These are phyloP conservation scores for Scrobipalpa atriplicella DNA, from an alignment of 2,888 invertebrate species.

Conservation along the genomic window DNA sequence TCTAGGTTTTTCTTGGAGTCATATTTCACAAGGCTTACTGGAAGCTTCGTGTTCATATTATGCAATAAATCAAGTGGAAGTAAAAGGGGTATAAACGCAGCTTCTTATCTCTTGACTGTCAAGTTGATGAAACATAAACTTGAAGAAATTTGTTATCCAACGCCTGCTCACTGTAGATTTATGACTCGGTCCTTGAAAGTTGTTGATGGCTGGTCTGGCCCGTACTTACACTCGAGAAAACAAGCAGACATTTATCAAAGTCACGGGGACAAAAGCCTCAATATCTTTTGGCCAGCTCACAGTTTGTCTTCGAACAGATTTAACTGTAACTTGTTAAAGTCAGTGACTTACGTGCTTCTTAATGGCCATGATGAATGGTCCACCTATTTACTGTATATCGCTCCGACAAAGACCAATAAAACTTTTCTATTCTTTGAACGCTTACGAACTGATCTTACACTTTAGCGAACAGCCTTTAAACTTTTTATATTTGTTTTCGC, in stretches of 20 bases:
- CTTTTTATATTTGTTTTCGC: conserved; percentile 2
- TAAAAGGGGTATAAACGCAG: conserved; percentile 6
- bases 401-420: conserved; percentile 15
- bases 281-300: conserved; percentile 24
- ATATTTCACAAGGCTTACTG: background rate
- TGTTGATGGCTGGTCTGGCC: conserved; percentile 16
- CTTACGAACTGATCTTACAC: background rate
- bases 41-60: background rate
- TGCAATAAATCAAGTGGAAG: conserved; percentile 18
- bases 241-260: conserved; percentile 22
- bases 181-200: conserved; percentile 22
- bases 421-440: background rate
- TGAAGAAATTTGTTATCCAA: conserved; percentile 20
- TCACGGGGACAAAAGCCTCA: conserved; percentile 26
- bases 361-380: conserved; percentile 21
- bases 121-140: conserved; percentile 22
- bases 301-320: conserved; percentile 23
- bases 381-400: conserved; percentile 8
- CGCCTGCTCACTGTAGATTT: conserved; percentile 20
- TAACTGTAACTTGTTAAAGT: conserved; percentile 15
- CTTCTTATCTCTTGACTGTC: conserved; percentile 3
- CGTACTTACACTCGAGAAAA: conserved; percentile 24
- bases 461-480: background rate
- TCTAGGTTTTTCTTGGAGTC: background rate
- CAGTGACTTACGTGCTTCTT: conserved; percentile 22